Conservation (phyloP, 1,140 invertebrate genomes). For the Neodiprion virginianus region DNA sequence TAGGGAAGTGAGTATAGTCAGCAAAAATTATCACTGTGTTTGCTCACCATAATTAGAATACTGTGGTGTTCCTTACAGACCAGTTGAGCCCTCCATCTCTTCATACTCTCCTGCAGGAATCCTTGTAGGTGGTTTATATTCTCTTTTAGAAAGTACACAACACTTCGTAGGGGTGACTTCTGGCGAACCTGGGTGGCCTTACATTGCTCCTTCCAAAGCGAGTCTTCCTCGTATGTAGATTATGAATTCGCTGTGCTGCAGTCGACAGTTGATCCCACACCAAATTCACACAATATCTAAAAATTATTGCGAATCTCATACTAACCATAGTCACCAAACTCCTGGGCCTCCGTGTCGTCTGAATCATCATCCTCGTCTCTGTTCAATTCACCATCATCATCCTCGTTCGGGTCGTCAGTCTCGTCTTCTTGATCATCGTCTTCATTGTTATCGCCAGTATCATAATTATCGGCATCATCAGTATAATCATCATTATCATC, state of each 20-base stretch:
- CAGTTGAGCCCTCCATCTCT: background rate
- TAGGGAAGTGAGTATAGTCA: too few relatives aligned
- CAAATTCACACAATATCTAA: constrained; percentile 1
- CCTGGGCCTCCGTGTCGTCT: background rate
- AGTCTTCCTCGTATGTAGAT: background rate
- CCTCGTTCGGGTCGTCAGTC: background rate
- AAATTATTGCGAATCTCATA: background rate
- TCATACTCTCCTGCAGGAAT: background rate
- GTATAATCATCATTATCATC: constrained; percentile 3
- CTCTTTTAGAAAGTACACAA: background rate
- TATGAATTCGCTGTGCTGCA: background rate
- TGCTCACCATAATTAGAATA: constrained; percentile 45
- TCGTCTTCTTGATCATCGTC: constrained; percentile 18
- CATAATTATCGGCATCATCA: constrained; percentile 7
- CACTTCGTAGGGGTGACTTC: background rate
- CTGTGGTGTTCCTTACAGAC: constrained; percentile 16
- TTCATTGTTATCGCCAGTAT: constrained; percentile 17
- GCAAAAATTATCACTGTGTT: background rate
- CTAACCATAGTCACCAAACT: background rate
- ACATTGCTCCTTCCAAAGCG: background rate
- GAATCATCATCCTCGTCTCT: background rate
- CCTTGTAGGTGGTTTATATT: background rate
- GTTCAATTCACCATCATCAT: background rate
- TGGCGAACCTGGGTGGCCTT: background rate
- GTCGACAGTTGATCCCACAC: constrained; percentile 4